Evolutionary conservation across 2,888 invertebrate genomes (phyloP).

Genomic region (Apantesis nais): DNA sequence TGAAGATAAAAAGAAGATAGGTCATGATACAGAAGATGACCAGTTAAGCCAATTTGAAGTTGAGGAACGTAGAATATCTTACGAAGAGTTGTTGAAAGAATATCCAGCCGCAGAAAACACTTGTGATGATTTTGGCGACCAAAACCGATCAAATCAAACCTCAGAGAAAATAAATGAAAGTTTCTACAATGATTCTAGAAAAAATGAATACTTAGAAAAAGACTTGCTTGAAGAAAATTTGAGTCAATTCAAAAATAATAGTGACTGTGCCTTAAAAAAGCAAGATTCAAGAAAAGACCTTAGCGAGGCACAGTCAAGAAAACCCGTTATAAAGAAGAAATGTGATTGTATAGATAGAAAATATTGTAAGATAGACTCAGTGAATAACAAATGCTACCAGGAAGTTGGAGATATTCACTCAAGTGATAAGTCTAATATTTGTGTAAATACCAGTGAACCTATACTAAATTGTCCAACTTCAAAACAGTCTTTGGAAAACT

Average conservation of each 20-base stretch:
- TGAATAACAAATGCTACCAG: neutral
- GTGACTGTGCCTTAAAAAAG: neutral
- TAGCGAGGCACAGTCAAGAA: neutral
- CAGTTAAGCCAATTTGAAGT: neutral
- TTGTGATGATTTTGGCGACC: neutral
- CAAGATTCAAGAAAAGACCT: neutral
- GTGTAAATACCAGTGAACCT: neutral
- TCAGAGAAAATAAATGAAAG: constrained; percentile 1
- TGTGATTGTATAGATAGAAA: constrained; percentile 2
- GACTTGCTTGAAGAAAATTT: neutral
- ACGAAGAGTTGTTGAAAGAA: neutral
- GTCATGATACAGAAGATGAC: neutral
- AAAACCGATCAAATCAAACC: neutral
- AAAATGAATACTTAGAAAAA: neutral
- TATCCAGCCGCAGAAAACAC: neutral
- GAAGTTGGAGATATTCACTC: neutral
- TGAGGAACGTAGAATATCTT: neutral
- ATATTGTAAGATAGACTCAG: constrained; percentile 1
- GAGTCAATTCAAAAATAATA: neutral
- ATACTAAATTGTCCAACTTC: neutral
- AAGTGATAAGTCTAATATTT: neutral
- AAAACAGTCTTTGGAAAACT: constrained; percentile 2
- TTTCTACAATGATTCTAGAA: neutral
- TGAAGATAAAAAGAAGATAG: neutral
- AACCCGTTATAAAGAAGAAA: neutral